These are phyloP conservation scores for Pseudonaja textilis DNA, from an alignment of 2,113 vertebrate species.

Conservation along the genomic window DNA sequence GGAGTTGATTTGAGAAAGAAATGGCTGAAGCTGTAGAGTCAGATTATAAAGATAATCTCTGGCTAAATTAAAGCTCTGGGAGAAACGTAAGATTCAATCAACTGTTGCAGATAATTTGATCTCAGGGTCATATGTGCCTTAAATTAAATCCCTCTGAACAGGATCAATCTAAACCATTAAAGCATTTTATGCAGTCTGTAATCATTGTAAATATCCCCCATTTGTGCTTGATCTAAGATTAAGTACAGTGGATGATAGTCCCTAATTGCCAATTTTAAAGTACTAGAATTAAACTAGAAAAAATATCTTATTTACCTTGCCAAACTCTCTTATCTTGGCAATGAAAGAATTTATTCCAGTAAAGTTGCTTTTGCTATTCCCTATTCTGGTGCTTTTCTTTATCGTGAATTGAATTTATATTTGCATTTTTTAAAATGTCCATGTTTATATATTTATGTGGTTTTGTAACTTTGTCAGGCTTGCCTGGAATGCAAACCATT, in stretches of 20 bases:
- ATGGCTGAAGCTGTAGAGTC: conserved; percentile 27
- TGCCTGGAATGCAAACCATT: background rate
- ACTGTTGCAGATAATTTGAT: conserved; percentile 57
- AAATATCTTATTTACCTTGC: conserved; percentile 11
- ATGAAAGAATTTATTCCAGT: background rate
- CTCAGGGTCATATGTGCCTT: conserved; percentile 54
- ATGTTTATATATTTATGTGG: background rate
- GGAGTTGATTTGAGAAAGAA: background rate
- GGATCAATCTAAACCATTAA: conserved; percentile 59
- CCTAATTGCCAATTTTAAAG: conserved; percentile 4
- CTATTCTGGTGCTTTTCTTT: background rate
- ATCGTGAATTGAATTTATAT: background rate
- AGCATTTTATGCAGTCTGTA: conserved; percentile 39
- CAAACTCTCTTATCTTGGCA: background rate
- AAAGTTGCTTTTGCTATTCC: background rate
- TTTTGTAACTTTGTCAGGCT: background rate
- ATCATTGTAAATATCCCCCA: conserved; percentile 22
- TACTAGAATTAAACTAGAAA: conserved; percentile 27
- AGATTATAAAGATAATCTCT: conserved; percentile 44
- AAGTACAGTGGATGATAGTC: background rate
- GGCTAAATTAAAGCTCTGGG: conserved; percentile 51
- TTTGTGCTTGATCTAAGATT: conserved; percentile 16
- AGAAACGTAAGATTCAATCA: conserved; percentile 57
- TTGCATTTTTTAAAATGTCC: background rate
- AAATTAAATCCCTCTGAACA: conserved; percentile 58